Conservation (phyloP, 37 sponge, comb jelly and placozoan genomes). For the Axinella damicornis region DNA sequence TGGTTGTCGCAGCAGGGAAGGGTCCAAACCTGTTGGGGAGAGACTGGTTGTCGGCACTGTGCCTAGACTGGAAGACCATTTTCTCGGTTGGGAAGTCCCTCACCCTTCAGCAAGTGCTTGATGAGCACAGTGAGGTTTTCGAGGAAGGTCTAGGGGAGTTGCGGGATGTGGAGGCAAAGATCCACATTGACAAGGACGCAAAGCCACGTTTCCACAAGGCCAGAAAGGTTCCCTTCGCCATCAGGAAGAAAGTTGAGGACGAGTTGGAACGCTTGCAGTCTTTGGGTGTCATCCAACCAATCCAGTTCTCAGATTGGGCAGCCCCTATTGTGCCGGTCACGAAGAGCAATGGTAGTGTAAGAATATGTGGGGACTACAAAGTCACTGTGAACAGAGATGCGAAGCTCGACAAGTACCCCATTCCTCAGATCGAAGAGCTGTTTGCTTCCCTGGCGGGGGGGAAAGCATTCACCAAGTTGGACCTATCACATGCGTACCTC, state of each 20-base stretch:
- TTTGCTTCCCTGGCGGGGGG: slow-evolving; percentile 36
- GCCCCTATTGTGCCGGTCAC: slow-evolving; percentile 32
- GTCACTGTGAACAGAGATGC: slow-evolving; percentile 20
- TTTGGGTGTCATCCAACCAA: not conserved
- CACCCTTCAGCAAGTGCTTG: no score
- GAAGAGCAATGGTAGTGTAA: slow-evolving; percentile 10
- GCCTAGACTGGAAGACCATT: no score
- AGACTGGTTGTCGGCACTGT: no score
- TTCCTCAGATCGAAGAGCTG: slow-evolving; percentile 15
- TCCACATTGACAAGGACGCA: slow-evolving; percentile 10
- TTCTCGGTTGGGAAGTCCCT: no score
- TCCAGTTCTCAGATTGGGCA: slow-evolving; percentile 38
- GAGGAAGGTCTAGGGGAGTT: not conserved
- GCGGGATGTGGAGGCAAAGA: not conserved
- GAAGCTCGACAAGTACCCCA: slow-evolving; percentile 9
- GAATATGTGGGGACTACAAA: slow-evolving; percentile 40
- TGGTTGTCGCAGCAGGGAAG: no score
- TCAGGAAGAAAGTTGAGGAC: not conserved
- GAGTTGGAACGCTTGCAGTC: not conserved
- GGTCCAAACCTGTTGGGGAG: no score
- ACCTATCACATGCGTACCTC: not conserved
- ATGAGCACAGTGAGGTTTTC: no score
- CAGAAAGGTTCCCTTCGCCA: not conserved
- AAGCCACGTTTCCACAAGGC: slow-evolving; percentile 20
- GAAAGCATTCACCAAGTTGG: not conserved